A percentile compares a stretch with the other conserved stretches of the same genome.
Evolutionary conservation across 1,140 invertebrate species (phyloP).

Genomic region (Acyrthosiphon pisum): DNA sequence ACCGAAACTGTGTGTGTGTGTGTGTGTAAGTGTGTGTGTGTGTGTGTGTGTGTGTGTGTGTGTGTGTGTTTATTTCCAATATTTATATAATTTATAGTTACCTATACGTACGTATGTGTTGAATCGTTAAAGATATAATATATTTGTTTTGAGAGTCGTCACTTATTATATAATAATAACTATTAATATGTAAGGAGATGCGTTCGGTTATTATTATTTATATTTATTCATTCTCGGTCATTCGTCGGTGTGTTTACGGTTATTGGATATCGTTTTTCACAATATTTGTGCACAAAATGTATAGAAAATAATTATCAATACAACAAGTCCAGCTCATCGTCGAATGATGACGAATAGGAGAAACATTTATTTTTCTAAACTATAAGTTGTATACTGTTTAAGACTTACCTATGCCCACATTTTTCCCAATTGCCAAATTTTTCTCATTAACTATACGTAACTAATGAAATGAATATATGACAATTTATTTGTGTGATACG

Average conservation of each 20-base stretch:
- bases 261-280: not conserved
- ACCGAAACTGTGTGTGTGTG: not conserved
- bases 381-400: not conserved
- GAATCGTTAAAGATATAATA: not conserved
- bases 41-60: not conserved
- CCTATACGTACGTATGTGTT: not conserved
- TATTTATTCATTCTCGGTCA: not conserved
- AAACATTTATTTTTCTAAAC: conserved; percentile 12
- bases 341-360: not conserved
- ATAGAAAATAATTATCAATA: too few species aligned
- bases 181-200: not conserved
- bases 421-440: not conserved
- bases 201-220: not conserved
- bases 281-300: too few species aligned
- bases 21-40: not conserved
- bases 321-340: too few species aligned
- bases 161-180: not conserved
- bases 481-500: conserved; percentile 31
- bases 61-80: not conserved
- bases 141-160: not conserved
- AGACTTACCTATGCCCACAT: not conserved
- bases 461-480: not conserved
- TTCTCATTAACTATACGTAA: not conserved
- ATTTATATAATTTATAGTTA: not conserved
- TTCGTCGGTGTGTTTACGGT: not conserved